Percentiles rank a stretch among this genome's conserved stretches.
These are phyloP conservation scores for Dipodomys merriami DNA, from an alignment of 2,113 vertebrate species.

Conservation along the genomic window DNA sequence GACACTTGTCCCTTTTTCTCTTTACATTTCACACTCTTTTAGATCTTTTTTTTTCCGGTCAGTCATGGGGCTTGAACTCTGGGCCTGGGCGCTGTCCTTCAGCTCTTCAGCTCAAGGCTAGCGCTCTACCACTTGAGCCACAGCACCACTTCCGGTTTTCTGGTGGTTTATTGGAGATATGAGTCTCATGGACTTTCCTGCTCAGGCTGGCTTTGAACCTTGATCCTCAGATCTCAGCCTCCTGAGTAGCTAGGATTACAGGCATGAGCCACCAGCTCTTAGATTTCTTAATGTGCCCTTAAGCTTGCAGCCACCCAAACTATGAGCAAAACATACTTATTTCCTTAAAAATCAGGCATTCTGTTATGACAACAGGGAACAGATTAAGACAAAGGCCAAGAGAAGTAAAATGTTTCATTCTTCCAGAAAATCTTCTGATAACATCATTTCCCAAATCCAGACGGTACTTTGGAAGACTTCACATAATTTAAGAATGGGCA, in stretches of 20 bases:
- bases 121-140: too few relatives aligned
- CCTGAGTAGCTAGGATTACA: too few relatives aligned
- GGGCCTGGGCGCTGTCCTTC: too few relatives aligned
- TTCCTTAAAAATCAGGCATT: background rate
- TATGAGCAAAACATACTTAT: background rate
- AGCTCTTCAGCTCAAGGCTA: too few relatives aligned
- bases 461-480: background rate
- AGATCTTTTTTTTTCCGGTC: too few relatives aligned
- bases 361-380: background rate
- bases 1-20: fast-evolving
- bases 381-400: background rate
- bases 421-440: background rate
- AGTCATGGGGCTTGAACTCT: too few relatives aligned
- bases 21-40: background rate
- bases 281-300: background rate
- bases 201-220: too few relatives aligned
- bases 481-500: background rate
- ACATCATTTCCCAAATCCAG: background rate
- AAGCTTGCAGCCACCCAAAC: background rate
- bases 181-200: too few relatives aligned
- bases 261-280: background rate
- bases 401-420: background rate
- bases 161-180: too few relatives aligned
- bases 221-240: too few relatives aligned
- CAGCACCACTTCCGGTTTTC: too few relatives aligned